Base-by-base conservation (phyloP, 2,888 invertebrate species). In the Lymantria monacha region DNA sequence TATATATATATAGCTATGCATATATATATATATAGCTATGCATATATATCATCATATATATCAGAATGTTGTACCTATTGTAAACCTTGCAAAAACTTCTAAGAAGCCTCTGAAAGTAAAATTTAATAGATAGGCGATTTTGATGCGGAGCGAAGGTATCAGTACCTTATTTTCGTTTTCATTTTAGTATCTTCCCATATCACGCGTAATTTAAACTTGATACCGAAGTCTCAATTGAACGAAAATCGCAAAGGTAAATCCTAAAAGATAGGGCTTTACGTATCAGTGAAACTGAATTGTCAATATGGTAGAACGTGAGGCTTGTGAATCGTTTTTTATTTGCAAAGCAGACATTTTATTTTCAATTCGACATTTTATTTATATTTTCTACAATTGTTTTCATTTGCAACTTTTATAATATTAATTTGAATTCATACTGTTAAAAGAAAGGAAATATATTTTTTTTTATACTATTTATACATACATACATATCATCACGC, bases 281-380 rank as follows among this genome's bases (percentile, higher is more conserved):
- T 73, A 73, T 75, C 74, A 75, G 67, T 73, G 66, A 57, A 62
- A 74, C 72, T 59, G 68, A 72, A 75, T 75, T 72, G 76, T 63
- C 74, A 66, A 72, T 74, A 73, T 73, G 72, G 56, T 55, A 56
- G 63, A 66, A 57, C 74, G 30, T 31, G 7, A 49, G 38, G 49
- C 12, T 38, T 38, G 41, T 41, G 41, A 41, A 41, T 33, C 1
- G 3, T 1, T 33, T 22, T 9, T 9, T 10, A 33, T 33, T 33
- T 33, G 33, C 33, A 10, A 33, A n/a, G n/a, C n/a, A n/a, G 33
- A 5, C 33, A 33, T 33, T 33, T 10, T 9, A 33, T 33, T 33
- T 10, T 10, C 10, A 33, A 33, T 22, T 22, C 22, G 5, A 5
- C 2, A 3, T 22, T 22, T 22, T 22, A 22, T 22, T 22, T 22